A percentile compares a stretch with the other conserved stretches of the same genome.
Conservation (phyloP, 2,888 invertebrate species). For the Mactromeris polynyma region DNA sequence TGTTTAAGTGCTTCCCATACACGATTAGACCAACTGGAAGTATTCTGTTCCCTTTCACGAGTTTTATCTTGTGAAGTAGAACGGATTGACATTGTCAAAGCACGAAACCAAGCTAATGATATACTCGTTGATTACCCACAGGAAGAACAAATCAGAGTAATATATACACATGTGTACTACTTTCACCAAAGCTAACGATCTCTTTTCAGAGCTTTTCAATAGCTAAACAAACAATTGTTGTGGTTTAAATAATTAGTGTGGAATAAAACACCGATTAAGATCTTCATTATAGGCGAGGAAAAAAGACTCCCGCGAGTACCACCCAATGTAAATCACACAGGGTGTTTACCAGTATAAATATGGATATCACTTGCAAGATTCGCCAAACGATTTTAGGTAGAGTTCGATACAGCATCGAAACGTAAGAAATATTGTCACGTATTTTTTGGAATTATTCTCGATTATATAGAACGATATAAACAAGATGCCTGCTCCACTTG, state of each 20-base stretch:
- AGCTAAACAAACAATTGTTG: conserved; percentile 36
- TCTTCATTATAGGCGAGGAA: conserved; percentile 15
- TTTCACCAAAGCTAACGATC: neutral
- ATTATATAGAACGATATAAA: neutral
- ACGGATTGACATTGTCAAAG: neutral
- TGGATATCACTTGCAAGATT: neutral
- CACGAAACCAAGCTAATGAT: neutral
- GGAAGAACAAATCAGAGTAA: neutral
- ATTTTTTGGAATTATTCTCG: neutral
- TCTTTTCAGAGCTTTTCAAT: neutral
- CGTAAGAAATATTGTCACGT: neutral
- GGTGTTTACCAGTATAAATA: conserved; percentile 39
- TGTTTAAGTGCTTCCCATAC: conserved; percentile 12
- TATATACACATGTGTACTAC: neutral
- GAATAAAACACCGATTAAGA: neutral
- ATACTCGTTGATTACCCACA: neutral
- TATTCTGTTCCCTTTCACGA: neutral
- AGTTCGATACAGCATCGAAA: conserved; percentile 13
- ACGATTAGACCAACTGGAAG: neutral
- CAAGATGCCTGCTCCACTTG: conserved; percentile 61
- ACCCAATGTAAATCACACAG: neutral
- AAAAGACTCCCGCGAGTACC: neutral
- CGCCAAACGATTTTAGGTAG: neutral
- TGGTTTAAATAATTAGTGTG: conserved; percentile 25
- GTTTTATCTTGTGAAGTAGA: neutral